These are phyloP conservation scores for Leucophora obtusa DNA, from an alignment of 2,888 invertebrate genomes.

Conservation along the genomic window DNA sequence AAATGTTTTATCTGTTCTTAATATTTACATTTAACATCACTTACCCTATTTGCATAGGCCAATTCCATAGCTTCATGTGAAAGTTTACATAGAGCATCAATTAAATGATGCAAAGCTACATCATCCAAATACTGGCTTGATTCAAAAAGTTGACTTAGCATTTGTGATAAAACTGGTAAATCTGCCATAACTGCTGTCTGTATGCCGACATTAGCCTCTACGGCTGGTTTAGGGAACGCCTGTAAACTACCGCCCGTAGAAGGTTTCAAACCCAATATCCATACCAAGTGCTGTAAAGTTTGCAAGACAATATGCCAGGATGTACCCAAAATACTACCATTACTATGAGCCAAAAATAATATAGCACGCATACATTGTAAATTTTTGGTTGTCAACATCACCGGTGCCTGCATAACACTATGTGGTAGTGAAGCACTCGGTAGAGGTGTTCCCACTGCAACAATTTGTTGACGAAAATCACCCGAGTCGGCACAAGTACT, in stretches of 20 bases:
- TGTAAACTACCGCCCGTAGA: slow-evolving; percentile 95
- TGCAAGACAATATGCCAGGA: slow-evolving; percentile 98
- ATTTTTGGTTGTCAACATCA: slow-evolving; percentile 98
- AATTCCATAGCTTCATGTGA: slow-evolving; percentile 98
- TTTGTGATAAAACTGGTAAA: slow-evolving; percentile 91
- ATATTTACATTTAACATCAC: slow-evolving; percentile 22
- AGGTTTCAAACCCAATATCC: slow-evolving; percentile 97
- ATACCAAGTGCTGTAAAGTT: slow-evolving; percentile 93
- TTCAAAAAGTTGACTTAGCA: slow-evolving; percentile 95
- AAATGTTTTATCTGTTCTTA: no score
- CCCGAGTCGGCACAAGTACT: slow-evolving; percentile 80
- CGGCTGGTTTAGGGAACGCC: slow-evolving; percentile 86
- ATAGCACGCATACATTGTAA: slow-evolving; percentile 97
- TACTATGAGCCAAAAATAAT: slow-evolving; percentile 92
- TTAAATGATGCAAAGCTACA: slow-evolving; percentile 95
- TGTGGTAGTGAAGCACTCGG: slow-evolving; percentile 90
- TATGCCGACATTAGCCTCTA: slow-evolving; percentile 89
- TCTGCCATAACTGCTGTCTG: slow-evolving; percentile 98
- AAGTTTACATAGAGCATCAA: slow-evolving; percentile 96
- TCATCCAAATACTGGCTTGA: slow-evolving; percentile 96
- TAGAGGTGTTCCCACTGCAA: slow-evolving; percentile 96
- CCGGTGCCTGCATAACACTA: slow-evolving; percentile 82
- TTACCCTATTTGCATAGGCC: slow-evolving; percentile 94
- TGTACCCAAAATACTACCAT: slow-evolving; percentile 93
- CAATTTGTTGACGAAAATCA: slow-evolving; percentile 94